Base-by-base conservation (phyloP, 2,888 invertebrate genomes). In the Tetranychus truncatus region DNA sequence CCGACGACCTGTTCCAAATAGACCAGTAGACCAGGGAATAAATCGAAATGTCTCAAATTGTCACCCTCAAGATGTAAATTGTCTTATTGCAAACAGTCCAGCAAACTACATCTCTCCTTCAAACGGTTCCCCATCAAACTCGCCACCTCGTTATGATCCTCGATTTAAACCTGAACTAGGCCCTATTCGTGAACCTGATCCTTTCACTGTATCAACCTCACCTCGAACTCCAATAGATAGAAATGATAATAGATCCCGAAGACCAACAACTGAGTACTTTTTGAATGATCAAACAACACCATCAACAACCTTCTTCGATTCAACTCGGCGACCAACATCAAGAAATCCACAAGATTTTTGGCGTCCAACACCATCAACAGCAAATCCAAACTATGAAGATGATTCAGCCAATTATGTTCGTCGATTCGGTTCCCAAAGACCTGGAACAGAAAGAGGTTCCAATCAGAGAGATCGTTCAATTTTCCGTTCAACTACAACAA, bases 291-390 rank as follows among this genome's bases (percentile, higher is more conserved):
- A 44, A 34, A 72, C 72, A 15, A 45, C 44, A 6, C 72, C 72
- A n/a, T 72, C 72, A 15, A 72, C 72, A 18, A 44, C 34, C 9
- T 72, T 45, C 34, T 72, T 72, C 34, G 72, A 72, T 72, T 72
- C 72, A 72, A 72, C 72, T n/a, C 44, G 72, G 1, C 44, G 72
- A 20, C 72, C 72, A 18, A 45, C 72, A 15, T 24, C 72, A 45
- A 24, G 45, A 11, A 69, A 21, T 11, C 69, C 69, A 6, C 20
- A 20, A 11, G 69, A 69, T 24, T n/a, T 69, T 20, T 69, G 69
- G 69, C 34, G 21, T 24, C 8, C 69, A 21, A 67, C n/a, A 5
- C 8, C n/a, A 11, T 24, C 20, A 11, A 20, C 20, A 20, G 11
- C 11, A 11, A 20, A 1, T 21, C 20, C 20, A 11, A 18, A 21